Base-by-base conservation (phyloP, 2,797 vertebrate genomes). In the Phoeniculus purpureus region DNA sequence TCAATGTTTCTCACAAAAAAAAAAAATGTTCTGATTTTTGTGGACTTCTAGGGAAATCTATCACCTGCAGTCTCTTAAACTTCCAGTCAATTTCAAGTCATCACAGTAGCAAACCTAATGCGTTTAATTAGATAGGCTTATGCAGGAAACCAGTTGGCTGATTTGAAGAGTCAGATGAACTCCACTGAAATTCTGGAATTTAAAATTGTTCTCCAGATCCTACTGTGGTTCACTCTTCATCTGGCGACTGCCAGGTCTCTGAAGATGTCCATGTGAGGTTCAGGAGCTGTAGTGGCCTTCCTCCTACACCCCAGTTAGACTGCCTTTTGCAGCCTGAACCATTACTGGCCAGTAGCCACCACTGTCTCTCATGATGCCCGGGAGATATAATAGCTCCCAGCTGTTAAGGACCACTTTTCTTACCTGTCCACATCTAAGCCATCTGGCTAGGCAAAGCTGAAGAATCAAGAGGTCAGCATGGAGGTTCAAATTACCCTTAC, bases 401-500 rank as follows among this genome's bases (percentile, higher is more conserved):
- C 14, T 71, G 18, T n/a, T 88, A 58, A 79, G 34, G 34, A 32
- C 21, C 15, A 4, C 14, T 70, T 65, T 88, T 91, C 78, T 90
- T 90, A 78, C 68, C 68, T 88, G 71, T 77, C 27, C 68, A 77
- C 32, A 34, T 82, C 37, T 87, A 68, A 94, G 20, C 54, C 65
- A 82, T 61, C 61, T 93, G 58, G 27, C 51, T 74, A 65, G 47
- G 61, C 18, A 90, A 80, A 86, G 25, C 34, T 73, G 56, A 71
- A 86, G 51, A 50, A 52, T 31, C 75, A 64, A 45, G 40, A 94
- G 61, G 50, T 79, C 81, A 82, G 25, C 22, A 48, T 27, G 50
- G 43, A 90, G 64, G 15, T 90, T 94, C 58, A 74, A n/a, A 85
- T 89, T 90, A 89, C 47, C 15, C 27, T 71, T 74, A 40, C 7